These are phyloP conservation scores for Cydia strobilella DNA, from an alignment of 1,140 invertebrate species.

Conservation along the genomic window DNA sequence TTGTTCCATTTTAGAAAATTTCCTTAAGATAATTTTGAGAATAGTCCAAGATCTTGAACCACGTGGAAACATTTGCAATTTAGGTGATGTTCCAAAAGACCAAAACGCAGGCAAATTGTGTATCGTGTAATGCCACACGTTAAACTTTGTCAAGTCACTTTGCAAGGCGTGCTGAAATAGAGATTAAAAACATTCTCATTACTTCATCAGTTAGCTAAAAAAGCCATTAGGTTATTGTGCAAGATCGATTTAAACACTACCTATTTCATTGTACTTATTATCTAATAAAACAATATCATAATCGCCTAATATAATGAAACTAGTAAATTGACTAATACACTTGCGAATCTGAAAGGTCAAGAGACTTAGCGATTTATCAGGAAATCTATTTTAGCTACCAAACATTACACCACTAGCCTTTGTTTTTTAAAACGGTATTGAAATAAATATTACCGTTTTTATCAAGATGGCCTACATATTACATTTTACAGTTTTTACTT, in stretches of 20 bases:
- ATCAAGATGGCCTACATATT: not conserved
- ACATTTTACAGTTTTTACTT: not conserved
- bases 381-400: not conserved
- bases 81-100: no score
- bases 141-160: no score
- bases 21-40: no score
- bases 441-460: conserved; percentile 2
- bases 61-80: no score
- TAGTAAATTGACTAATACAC: not conserved
- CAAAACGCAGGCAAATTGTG: no score
- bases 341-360: conserved; percentile 10
- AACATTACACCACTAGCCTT: conserved; percentile 3
- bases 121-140: no score
- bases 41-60: no score
- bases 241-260: not conserved
- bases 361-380: not conserved
- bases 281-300: conserved; percentile 14
- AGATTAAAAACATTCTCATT: no score
- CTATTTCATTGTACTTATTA: not conserved
- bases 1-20: no score
- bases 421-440: conserved; percentile 25
- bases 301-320: not conserved
- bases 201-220: no score
- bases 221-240: not conserved
- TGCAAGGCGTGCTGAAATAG: no score